A percentile compares a stretch with the other conserved stretches of the same genome.
Evolutionary conservation across 2,797 vertebrate genomes (phyloP).

Genomic region (Sebastes wilsoni): DNA sequence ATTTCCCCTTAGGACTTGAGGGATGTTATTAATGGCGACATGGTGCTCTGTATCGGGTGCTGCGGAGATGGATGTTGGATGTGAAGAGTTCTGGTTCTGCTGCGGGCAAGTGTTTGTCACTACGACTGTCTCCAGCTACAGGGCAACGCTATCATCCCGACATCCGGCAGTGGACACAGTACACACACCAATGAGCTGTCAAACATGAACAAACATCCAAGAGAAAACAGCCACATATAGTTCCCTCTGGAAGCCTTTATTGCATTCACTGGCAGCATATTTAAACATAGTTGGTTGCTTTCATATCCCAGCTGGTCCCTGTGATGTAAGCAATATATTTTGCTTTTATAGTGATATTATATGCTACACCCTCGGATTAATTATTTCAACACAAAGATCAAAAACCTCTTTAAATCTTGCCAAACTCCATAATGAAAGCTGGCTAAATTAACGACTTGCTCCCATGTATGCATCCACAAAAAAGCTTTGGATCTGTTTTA

Average conservation of each 20-base stretch:
- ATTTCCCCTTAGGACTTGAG: slow-evolving; percentile 21
- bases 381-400: not conserved
- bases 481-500: not conserved
- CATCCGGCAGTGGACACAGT: slow-evolving; percentile 3
- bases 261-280: not conserved
- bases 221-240: slow-evolving; percentile 16
- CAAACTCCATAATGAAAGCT: not conserved
- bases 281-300: not conserved
- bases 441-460: not conserved
- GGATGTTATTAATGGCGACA: slow-evolving; percentile 49
- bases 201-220: slow-evolving; percentile 40
- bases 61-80: slow-evolving; percentile 48
- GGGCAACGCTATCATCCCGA: slow-evolving; percentile 9
- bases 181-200: slow-evolving; percentile 10
- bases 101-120: slow-evolving; percentile 43
- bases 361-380: not conserved
- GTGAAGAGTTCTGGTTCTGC: slow-evolving; percentile 28
- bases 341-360: not conserved
- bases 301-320: not conserved
- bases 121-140: slow-evolving; percentile 15
- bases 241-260: not conserved
- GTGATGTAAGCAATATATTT: not conserved
- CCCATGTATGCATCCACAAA: not conserved
- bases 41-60: slow-evolving; percentile 7
- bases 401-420: not conserved